phyloP scores from a whole-genome alignment of 2,888 invertebrate genomes.

The Ypsolopha scabrella region DNA sequence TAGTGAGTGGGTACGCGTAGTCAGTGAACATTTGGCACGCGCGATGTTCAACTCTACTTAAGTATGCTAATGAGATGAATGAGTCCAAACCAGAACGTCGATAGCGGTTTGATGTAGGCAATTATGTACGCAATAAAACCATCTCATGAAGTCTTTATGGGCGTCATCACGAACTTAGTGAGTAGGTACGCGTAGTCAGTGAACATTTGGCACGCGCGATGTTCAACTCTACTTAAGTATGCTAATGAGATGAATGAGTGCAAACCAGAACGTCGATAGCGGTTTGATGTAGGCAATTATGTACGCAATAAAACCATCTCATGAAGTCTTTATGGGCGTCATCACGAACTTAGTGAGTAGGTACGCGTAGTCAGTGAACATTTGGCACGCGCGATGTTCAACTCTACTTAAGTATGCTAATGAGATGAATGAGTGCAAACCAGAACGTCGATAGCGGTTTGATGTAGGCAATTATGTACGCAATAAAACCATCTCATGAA shows the following conservation, averaged over 20 bases:
- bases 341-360: too few species aligned
- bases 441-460: constrained; percentile 27
- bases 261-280: constrained; percentile 26
- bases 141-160: background rate
- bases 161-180: background rate
- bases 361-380: too few species aligned
- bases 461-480: constrained; percentile 29
- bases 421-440: constrained; percentile 32
- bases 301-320: constrained; percentile 9
- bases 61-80: constrained; percentile 41
- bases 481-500: constrained; percentile 1
- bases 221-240: constrained; percentile 19
- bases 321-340: background rate
- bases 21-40: too few species aligned
- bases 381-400: too few species aligned
- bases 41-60: constrained; percentile 5
- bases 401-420: constrained; percentile 29
- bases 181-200: too few species aligned
- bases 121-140: constrained; percentile 18
- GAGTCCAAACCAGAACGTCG: constrained; percentile 28
- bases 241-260: constrained; percentile 38
- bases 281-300: constrained; percentile 31
- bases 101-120: constrained; percentile 29
- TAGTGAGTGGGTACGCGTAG: too few species aligned
- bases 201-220: too few species aligned